Conservation (phyloP, 2,888 invertebrate species). For the Hirtodrosophila duncani region DNA sequence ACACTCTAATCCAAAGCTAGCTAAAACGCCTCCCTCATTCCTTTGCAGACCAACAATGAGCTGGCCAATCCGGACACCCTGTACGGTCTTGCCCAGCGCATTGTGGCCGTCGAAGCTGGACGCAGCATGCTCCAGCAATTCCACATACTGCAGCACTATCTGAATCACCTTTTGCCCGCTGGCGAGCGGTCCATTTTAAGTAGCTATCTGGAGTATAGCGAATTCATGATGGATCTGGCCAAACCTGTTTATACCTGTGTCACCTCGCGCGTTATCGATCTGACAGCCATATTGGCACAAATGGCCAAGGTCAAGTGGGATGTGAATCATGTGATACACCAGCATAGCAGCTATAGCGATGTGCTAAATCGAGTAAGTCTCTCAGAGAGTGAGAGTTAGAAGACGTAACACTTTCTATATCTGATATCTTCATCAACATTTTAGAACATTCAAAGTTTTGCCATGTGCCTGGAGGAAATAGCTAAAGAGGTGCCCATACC, state of each 20-base stretch:
- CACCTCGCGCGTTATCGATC: constrained; percentile 88
- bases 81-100: constrained; percentile 90
- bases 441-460: constrained; percentile 83
- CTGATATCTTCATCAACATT: too few species aligned
- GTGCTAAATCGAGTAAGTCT: constrained; percentile 82
- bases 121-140: constrained; percentile 94
- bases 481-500: constrained; percentile 85
- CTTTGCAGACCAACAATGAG: constrained; percentile 81
- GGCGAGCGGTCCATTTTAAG: constrained; percentile 84
- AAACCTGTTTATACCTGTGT: constrained; percentile 93
- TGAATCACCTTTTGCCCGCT: constrained; percentile 89
- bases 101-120: constrained; percentile 95
- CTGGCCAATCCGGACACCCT: constrained; percentile 85
- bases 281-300: constrained; percentile 85
- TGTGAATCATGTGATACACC: constrained; percentile 95
- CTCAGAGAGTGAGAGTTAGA: too few species aligned
- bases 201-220: constrained; percentile 81
- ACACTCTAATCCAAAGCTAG: fast-evolving
- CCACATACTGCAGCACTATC: constrained; percentile 88
- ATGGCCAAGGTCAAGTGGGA: constrained; percentile 98
- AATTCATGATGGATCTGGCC: constrained; percentile 82
- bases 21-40: background rate
- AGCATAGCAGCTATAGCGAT: constrained; percentile 94
- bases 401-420: too few species aligned
- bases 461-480: constrained; percentile 87